A percentile compares a stretch with the other conserved stretches of the same genome.
Evolutionary conservation across 2,113 vertebrate genomes (phyloP).

Genomic region (Daubentonia madagascariensis): DNA sequence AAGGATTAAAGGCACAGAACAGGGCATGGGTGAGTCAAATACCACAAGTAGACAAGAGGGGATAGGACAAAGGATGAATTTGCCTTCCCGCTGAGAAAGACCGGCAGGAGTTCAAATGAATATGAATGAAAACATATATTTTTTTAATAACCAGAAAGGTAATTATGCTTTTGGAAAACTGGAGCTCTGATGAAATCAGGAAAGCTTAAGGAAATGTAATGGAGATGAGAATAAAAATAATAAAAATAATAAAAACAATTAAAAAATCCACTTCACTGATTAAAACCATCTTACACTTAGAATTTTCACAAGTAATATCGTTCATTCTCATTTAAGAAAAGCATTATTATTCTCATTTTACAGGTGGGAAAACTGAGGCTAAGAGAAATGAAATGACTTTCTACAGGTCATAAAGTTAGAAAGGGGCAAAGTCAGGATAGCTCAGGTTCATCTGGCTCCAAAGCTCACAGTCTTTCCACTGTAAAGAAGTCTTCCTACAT

Average conservation of each 20-base stretch:
- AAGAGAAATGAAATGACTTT: neutral
- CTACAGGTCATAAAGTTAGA: neutral
- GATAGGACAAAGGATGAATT: neutral
- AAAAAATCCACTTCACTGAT: neutral
- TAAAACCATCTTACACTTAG: neutral
- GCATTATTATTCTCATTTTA: neutral
- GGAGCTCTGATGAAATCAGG: neutral
- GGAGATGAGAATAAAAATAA: neutral
- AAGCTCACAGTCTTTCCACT: neutral
- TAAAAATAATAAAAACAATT: neutral
- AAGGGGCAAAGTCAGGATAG: neutral
- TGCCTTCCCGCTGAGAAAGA: neutral
- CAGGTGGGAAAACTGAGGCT: neutral
- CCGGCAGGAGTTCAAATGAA: neutral
- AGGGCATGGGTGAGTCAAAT: neutral
- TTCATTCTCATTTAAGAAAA: neutral
- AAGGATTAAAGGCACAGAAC: neutral
- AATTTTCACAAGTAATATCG: neutral
- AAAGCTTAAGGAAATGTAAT: neutral
- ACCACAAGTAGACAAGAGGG: neutral
- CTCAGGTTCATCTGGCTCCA: neutral
- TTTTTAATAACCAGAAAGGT: neutral
- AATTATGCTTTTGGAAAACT: neutral
- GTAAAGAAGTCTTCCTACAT: neutral
- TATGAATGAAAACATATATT: neutral